A percentile compares a stretch with the other conserved stretches of the same genome.
Evolutionary conservation across 2,797 vertebrate species (phyloP).

Genomic region (Acropternis orthonyx): DNA sequence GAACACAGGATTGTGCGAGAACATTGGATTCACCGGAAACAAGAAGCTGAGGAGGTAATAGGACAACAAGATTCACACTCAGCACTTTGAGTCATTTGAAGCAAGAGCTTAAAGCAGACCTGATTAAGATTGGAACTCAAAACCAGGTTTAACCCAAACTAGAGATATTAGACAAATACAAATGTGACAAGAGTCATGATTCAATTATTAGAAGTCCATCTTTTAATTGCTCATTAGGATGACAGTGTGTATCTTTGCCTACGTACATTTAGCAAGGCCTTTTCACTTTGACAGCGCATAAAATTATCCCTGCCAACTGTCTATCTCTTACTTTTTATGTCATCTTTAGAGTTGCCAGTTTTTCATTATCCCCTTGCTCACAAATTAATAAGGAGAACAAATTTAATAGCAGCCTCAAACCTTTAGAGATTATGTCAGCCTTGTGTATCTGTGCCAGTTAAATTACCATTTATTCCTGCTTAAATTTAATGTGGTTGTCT

Average conservation of each 20-base stretch:
- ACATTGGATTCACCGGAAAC: neutral
- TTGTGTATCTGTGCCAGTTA: neutral
- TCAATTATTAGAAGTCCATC: conserved; percentile 30
- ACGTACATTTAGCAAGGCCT: conserved; percentile 9
- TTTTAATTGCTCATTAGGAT: conserved; percentile 60
- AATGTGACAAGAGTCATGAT: conserved; percentile 34
- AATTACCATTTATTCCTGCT: conserved; percentile 29
- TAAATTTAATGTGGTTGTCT: conserved; percentile 41
- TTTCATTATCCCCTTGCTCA: conserved; percentile 51
- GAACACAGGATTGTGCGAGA: neutral
- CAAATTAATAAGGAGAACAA: conserved; percentile 58
- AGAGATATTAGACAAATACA: conserved; percentile 43
- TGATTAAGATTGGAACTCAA: conserved; percentile 21
- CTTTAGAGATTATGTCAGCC: conserved; percentile 17
- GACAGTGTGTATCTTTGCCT: conserved; percentile 25
- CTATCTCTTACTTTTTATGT: conserved; percentile 6
- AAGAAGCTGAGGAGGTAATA: conserved; percentile 8
- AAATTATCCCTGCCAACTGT: conserved; percentile 44
- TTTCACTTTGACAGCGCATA: conserved; percentile 39
- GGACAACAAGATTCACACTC: conserved; percentile 38
- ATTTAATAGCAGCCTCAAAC: conserved; percentile 61
- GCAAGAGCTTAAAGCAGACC: conserved; percentile 11
- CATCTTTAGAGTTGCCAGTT: neutral
- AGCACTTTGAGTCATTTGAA: conserved; percentile 28
- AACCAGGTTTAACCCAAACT: neutral